phyloP scores from a whole-genome alignment of 2,888 invertebrate species.

The Apocheima hispidaria region DNA sequence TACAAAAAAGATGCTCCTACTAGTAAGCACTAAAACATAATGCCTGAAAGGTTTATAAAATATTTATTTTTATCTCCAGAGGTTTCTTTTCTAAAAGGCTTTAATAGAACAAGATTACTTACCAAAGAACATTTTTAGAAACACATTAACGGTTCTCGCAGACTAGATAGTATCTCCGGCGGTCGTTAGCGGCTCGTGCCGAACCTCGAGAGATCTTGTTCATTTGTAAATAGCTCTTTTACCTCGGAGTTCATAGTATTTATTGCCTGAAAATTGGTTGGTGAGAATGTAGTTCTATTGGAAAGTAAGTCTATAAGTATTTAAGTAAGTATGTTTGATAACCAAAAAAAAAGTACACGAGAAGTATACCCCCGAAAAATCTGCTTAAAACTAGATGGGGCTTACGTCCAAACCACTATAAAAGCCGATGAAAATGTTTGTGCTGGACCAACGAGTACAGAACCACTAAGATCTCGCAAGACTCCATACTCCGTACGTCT shows the following conservation, averaged over 20 bases:
- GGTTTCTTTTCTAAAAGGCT: conserved; percentile 15
- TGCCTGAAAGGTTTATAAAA: conserved; percentile 4
- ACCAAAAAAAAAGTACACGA: too few relatives aligned
- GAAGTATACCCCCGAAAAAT: too few relatives aligned
- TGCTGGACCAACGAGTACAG: too few relatives aligned
- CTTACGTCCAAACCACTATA: too few relatives aligned
- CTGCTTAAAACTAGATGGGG: too few relatives aligned
- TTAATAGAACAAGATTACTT: conserved; percentile 18
- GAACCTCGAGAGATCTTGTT: conserved; percentile 12
- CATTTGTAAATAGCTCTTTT: conserved; percentile 26
- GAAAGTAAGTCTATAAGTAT: background rate
- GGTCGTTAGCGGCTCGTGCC: conserved; percentile 21
- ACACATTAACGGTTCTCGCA: conserved; percentile 13
- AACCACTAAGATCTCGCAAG: too few relatives aligned
- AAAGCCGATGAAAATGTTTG: too few relatives aligned
- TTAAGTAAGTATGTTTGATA: too few relatives aligned
- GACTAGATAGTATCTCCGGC: conserved; percentile 23
- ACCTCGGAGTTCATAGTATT: conserved; percentile 11
- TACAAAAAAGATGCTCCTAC: background rate
- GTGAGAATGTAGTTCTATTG: background rate
- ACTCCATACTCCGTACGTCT: too few relatives aligned
- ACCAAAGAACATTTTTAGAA: conserved; percentile 21
- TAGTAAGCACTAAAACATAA: background rate
- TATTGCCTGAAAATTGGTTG: conserved; percentile 5
- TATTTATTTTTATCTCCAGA: background rate